A percentile compares a stretch with the other conserved stretches of the same genome.
Conservation (phyloP, 2,113 vertebrate genomes). For the Galeopterus variegatus region DNA sequence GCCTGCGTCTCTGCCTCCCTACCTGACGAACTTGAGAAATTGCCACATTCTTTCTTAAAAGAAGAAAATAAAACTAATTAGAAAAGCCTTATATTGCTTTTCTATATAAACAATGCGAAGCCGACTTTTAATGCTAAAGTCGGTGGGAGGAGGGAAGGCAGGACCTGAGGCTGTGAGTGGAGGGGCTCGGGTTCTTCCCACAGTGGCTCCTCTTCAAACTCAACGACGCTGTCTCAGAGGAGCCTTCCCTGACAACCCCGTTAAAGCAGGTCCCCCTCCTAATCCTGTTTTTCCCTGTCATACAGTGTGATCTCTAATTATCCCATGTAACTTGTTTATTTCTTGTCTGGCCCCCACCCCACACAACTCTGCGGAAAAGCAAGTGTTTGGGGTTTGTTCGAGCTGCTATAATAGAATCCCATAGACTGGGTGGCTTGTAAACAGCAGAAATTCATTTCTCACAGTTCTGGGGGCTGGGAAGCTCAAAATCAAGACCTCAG, state of each 20-base stretch:
- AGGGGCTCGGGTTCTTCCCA: neutral
- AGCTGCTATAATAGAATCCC: neutral
- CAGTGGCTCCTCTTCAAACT: neutral
- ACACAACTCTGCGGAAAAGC: neutral
- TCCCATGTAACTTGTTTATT: neutral
- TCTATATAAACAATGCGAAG: neutral
- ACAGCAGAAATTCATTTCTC: neutral
- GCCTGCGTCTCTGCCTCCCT: neutral
- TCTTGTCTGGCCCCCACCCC: neutral
- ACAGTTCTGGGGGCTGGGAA: neutral
- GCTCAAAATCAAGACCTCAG: neutral
- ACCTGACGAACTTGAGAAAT: conserved; percentile 35
- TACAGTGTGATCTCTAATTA: neutral
- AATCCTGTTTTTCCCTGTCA: neutral
- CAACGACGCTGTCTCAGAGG: neutral
- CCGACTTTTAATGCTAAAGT: neutral
- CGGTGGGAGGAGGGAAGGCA: neutral
- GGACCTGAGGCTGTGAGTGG: neutral
- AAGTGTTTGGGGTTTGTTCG: neutral
- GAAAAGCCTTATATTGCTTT: neutral
- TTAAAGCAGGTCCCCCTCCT: neutral
- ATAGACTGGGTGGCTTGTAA: neutral
- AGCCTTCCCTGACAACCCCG: neutral
- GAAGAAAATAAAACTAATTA: conserved; percentile 74
- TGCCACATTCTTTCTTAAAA: conserved; percentile 25